A percentile compares a stretch with the other conserved stretches of the same genome.
phyloP scores from a whole-genome alignment of 2,888 invertebrate genomes.

The Gortyna flavago region DNA sequence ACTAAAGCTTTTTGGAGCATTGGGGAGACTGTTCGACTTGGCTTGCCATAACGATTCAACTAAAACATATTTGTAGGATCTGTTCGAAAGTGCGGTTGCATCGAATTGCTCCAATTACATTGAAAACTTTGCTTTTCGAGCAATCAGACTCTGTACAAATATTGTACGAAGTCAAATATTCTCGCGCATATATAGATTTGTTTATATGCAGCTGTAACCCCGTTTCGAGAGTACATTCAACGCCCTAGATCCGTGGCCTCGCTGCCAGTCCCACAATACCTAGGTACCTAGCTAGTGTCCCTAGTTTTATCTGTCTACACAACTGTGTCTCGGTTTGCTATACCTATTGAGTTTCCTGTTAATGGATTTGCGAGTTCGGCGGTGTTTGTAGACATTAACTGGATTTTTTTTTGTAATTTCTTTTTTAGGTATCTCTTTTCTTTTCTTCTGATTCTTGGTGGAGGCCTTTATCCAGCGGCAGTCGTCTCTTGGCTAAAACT shows the following conservation, averaged over 20 bases:
- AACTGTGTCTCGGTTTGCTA: conserved; percentile 27
- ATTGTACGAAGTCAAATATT: conserved; percentile 47
- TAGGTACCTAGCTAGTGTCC: conserved; percentile 63
- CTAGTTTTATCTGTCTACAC: conserved; percentile 25
- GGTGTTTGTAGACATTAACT: neutral
- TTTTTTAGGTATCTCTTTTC: neutral
- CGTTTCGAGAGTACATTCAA: conserved; percentile 74
- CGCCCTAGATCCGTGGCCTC: conserved; percentile 82
- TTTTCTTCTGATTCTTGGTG: neutral
- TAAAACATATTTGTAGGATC: conserved; percentile 34
- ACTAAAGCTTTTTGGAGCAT: neutral
- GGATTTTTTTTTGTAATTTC: neutral
- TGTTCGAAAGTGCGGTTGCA: conserved; percentile 28
- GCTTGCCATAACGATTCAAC: conserved; percentile 13
- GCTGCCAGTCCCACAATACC: conserved; percentile 70
- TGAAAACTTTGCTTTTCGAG: conserved; percentile 37
- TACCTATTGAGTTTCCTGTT: conserved; percentile 42
- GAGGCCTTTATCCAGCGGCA: too few species aligned
- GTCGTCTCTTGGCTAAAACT: neutral
- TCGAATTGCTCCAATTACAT: conserved; percentile 32
- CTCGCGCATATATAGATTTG: conserved; percentile 54
- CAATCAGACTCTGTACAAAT: conserved; percentile 28
- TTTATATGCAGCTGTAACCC: conserved; percentile 73
- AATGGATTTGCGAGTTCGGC: conserved; percentile 25
- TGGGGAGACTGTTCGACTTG: neutral